Evolutionary conservation across 1,140 invertebrate species (phyloP), one percentile per base, ranked within the genome.

Genomic region (Diabrotica virgifera): DNA sequence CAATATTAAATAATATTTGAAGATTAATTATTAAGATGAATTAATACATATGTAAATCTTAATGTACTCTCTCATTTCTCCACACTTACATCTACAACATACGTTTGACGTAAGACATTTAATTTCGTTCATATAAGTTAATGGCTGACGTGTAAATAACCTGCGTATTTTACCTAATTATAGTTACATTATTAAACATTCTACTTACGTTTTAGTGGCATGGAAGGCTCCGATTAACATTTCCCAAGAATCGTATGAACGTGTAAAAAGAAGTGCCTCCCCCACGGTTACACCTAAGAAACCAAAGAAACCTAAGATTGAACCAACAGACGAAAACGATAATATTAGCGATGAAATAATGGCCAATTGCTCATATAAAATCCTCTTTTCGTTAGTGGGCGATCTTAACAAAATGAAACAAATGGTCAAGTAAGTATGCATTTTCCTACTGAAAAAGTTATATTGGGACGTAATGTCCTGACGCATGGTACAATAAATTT

Each of bases 201-300:
- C 24, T 24, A 24, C 1, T 54, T 55, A n/a, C n/a, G 11, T 79
- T 82, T 36, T 76, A 96, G 93, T 88, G 79, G 90, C 92, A 5
- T 96, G 95, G 95, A 94, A 94, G 80, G 88, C 89, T 77, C 93
- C 94, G 0, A 90, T 97, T 38, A 94, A 94, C 74, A 89, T 96
- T 61, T 89, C 89, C 0, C 92, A 93, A 79, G 93, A 95, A 75
- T 89, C 87, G 0, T 90, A 92, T 73, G 91, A 94, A 74, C 87
- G 89, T 40, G 86, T 91, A 2, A 90, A 91, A 73, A 85, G 89
- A 36, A 84, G 80, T 40, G 77, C 84, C 0, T 80, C 82, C 5
- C 79, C 82, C 6, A 80, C 78, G 36, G 75, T 80, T 13, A 74
- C 78, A 54, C 79, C 81, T 12, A 80, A 82, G 36, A 83, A 84